phyloP scores from a whole-genome alignment of 2,113 vertebrate species.

The Nannospalax galili region DNA sequence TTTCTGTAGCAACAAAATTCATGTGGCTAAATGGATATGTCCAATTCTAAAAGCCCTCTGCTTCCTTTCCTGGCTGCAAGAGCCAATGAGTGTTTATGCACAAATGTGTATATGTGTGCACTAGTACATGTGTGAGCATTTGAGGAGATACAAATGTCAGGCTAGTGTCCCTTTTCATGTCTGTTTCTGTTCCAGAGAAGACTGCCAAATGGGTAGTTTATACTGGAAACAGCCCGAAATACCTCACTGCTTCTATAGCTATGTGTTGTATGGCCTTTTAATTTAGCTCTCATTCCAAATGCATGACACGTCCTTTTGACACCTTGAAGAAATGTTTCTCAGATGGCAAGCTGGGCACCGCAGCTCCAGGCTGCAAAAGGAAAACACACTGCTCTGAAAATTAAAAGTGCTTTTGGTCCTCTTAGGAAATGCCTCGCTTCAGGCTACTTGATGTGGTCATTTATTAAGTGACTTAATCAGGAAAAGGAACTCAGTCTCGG shows the following conservation, averaged over 20 bases:
- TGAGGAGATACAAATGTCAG: slow-evolving; percentile 50
- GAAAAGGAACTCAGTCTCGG: slow-evolving; percentile 66
- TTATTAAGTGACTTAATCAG: slow-evolving; percentile 82
- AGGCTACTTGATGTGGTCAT: slow-evolving; percentile 80
- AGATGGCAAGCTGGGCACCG: slow-evolving; percentile 81
- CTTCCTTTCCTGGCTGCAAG: slow-evolving; percentile 69
- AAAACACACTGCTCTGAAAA: slow-evolving; percentile 81
- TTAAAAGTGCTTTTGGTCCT: slow-evolving; percentile 84
- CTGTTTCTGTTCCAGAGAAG: slow-evolving; percentile 76
- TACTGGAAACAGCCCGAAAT: slow-evolving; percentile 81
- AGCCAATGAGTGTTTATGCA: not conserved
- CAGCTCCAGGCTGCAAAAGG: slow-evolving; percentile 81
- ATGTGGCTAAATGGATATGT: slow-evolving; percentile 52
- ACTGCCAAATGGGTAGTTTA: slow-evolving; percentile 86
- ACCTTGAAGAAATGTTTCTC: slow-evolving; percentile 87
- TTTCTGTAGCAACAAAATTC: slow-evolving; percentile 14
- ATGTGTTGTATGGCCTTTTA: slow-evolving; percentile 82
- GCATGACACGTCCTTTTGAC: slow-evolving; percentile 86
- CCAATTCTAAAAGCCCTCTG: slow-evolving; percentile 42
- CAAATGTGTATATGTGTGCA: not conserved
- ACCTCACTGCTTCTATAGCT: slow-evolving; percentile 85
- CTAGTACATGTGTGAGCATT: not conserved
- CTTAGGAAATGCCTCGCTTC: slow-evolving; percentile 80
- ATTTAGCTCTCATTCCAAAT: slow-evolving; percentile 88
- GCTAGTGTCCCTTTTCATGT: slow-evolving; percentile 69